phyloP scores from a whole-genome alignment of 1,140 invertebrate genomes.

The Pygmarrhopalites habei region DNA sequence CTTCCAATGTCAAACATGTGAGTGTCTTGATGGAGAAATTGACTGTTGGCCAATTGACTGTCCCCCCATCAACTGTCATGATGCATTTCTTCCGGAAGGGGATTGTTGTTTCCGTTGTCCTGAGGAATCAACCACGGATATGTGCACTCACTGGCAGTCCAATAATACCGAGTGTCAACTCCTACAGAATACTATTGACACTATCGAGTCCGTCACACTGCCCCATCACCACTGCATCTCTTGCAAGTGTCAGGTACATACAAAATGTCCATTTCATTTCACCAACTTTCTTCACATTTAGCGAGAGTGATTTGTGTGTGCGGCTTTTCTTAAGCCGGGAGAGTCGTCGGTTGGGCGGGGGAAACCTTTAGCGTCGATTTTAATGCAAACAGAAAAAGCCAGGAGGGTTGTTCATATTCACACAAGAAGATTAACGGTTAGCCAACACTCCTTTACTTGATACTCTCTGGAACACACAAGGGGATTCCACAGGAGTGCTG shows the following conservation, averaged over 20 bases:
- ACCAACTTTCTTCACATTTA: too few relatives aligned
- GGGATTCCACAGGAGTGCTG: too few relatives aligned
- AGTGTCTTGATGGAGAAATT: slow-evolving; percentile 79
- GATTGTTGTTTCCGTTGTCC: slow-evolving; percentile 66
- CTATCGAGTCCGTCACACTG: slow-evolving; percentile 55
- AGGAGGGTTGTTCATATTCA: too few relatives aligned
- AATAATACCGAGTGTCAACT: slow-evolving; percentile 49
- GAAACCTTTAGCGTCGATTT: too few relatives aligned
- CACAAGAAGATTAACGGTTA: too few relatives aligned
- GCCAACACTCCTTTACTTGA: too few relatives aligned
- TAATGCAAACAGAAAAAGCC: too few relatives aligned
- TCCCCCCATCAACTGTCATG: slow-evolving; percentile 60
- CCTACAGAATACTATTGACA: slow-evolving; percentile 52
- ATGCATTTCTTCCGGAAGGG: slow-evolving; percentile 55
- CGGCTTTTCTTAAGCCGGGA: too few relatives aligned
- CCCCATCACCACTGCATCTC: slow-evolving; percentile 60
- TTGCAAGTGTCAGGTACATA: slow-evolving; percentile 69
- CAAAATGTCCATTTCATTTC: slow-evolving; percentile 20
- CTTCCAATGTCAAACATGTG: slow-evolving; percentile 82
- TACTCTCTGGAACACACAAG: too few relatives aligned
- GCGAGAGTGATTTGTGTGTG: too few relatives aligned
- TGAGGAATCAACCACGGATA: slow-evolving; percentile 46
- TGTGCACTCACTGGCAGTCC: slow-evolving; percentile 39
- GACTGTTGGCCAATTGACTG: slow-evolving; percentile 83
- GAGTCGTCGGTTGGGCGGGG: too few relatives aligned